These are phyloP conservation scores for Amphiprion percula DNA, from an alignment of 2,113 vertebrate genomes.

Conservation along the genomic window DNA sequence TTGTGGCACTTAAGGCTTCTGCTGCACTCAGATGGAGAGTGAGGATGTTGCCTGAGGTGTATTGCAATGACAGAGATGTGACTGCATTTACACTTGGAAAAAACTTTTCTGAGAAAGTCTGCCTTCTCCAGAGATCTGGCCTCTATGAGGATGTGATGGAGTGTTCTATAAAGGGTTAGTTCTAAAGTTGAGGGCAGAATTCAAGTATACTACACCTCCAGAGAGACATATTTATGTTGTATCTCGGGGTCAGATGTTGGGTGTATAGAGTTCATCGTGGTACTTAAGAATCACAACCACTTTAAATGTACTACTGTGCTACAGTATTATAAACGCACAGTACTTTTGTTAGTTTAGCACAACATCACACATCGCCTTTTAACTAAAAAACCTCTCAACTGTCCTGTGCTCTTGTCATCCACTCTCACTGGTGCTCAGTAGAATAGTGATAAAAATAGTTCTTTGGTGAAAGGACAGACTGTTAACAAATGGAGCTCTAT, in stretches of 20 bases:
- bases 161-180: slow-evolving; percentile 52
- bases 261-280: slow-evolving; percentile 13
- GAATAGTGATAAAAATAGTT: slow-evolving; percentile 7
- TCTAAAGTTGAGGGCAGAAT: slow-evolving; percentile 48
- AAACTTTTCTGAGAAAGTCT: slow-evolving; percentile 41
- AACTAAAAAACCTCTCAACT: slow-evolving; percentile 8
- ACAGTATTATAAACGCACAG: neutral
- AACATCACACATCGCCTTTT: slow-evolving; percentile 4
- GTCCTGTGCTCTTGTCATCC: neutral
- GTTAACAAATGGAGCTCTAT: neutral
- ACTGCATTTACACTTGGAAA: slow-evolving; percentile 61
- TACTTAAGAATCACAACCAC: slow-evolving; percentile 41
- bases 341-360: slow-evolving; percentile 10
- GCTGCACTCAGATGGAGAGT: slow-evolving; percentile 49
- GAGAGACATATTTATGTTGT: slow-evolving; percentile 41
- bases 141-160: slow-evolving; percentile 45
- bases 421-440: neutral
- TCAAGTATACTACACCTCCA: slow-evolving; percentile 49
- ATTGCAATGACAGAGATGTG: slow-evolving; percentile 58
- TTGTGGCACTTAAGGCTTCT: slow-evolving; percentile 48
- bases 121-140: slow-evolving; percentile 38
- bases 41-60: slow-evolving; percentile 51
- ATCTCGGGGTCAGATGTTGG: slow-evolving; percentile 16
- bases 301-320: neutral
- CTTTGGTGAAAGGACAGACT: neutral